Base-by-base conservation (phyloP, 64 coral and sea anemone genomes). In the Pocillopora verrucosa region DNA sequence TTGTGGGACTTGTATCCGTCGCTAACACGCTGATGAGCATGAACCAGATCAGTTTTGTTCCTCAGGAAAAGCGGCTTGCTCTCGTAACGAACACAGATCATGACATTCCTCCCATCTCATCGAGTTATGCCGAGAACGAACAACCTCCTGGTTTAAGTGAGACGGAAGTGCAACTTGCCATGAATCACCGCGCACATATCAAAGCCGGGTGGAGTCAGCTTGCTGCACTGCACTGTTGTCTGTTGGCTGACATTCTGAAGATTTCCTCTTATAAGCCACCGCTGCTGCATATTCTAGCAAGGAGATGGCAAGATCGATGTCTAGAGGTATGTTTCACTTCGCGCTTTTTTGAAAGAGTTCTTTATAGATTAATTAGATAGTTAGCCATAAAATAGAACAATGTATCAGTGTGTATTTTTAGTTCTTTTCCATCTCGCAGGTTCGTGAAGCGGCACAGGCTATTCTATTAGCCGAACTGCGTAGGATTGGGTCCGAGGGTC, bases 181-280 rank as follows among this genome's bases (percentile, higher is more conserved):
- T 95, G 64, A 99, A 95, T 76, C 91, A 95, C 76, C 97, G 97
- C 20, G 97, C 97, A 38, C 94, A 99, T 76, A 99, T 99, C 30
- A 99, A 99, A 76, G 97, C 97, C 60, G 97, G 97, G 4, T 99
- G 97, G 97, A 99, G 97, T 91, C 97, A 95, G 79, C 85, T 99
- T 56, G 97, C 97, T 13, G 94, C 97, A 80, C 72, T 99, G 30
- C 94, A 99, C n/a, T 99, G 97, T 56, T 99, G 97, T 88, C 86
- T 99, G 15, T 81, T 99, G 58, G 94, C 97, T 14, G 97, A 99
- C 87, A 51, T 93, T 75, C 72, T 99, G 12, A 88, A 79, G 51
- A 75, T 88, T 6, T 88, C 93, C 37, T 88, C 86, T 2, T 99
- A 95, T 41, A 95, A 90, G 19, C 97, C 97, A n/a, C 97, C 97